Evolutionary conservation across 2,888 invertebrate species (phyloP), one percentile per base, ranked within the genome.

Genomic region (Diadromus collaris): DNA sequence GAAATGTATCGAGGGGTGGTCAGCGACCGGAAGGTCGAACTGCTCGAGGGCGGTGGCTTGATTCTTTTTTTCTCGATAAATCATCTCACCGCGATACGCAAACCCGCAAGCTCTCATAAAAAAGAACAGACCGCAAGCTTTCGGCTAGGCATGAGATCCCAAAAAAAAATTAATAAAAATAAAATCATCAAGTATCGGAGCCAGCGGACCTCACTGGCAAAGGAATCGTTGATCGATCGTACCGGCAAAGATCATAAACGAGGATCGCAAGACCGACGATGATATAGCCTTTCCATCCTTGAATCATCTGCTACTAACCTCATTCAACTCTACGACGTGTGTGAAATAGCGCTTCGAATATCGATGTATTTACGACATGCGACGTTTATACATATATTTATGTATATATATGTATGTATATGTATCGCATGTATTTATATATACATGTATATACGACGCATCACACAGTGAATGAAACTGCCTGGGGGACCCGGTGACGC

Each of bases 401-500:
- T 67, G 21, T n/a, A 48, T 24, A 5, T 19, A 24, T 32, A n/a
- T 51, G 24, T 56, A 27, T 19, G n/a, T 9, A 34, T 38, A 34
- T 19, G 44, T 32, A n/a, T 48, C 29, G 6, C 32, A 34, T 38
- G 13, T 38, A 32, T 72, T 44, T 44, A 29, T 61, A 67, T 32
- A 46, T 63, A 38, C 32, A 54, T 72, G 48, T 51, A 63, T 72
- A 72, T 72, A 64, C 10, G 29, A 21, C 61, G 21, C 72, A 65
- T 58, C 64, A 65, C 29, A 73, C 51, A 41, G 69, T 79, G 76
- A 79, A 79, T 79, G 79, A 76, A 79, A 79, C 68, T 76, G 69
- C 64, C 63, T 67, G 71, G 68, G 68, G 64, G 67, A 61, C 32
- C 41, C 34, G 68, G 51, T 69, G 76, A 76, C 72, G 68, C 69